Evolutionary conservation across 2,113 vertebrate species (phyloP).

Genomic region (Fregata magnificens): DNA sequence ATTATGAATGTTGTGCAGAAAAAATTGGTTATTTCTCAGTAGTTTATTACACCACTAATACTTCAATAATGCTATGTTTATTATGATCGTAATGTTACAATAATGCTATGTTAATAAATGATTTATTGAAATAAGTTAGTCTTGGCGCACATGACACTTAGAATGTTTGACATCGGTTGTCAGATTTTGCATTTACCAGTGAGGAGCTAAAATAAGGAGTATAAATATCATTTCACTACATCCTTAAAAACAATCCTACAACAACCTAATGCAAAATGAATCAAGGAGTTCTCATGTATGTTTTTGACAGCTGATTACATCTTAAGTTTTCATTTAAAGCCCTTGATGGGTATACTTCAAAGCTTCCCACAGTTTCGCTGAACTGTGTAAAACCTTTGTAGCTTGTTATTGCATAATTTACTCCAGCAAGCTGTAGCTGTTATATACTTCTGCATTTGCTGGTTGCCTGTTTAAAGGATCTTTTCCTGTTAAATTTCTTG

Average conservation of each 20-base stretch:
- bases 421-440: neutral
- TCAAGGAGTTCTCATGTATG: neutral
- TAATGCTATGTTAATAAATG: neutral
- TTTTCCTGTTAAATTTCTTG: neutral
- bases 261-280: neutral
- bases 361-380: neutral
- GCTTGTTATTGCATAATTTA: constrained; percentile 1
- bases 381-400: constrained; percentile 20
- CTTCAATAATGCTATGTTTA: neutral
- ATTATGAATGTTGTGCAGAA: neutral
- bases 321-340: neutral
- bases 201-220: neutral
- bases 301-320: neutral
- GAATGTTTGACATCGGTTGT: neutral
- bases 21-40: neutral
- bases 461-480: neutral
- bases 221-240: neutral
- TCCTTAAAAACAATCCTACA: neutral
- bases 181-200: neutral
- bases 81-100: neutral
- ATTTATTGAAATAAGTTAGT: neutral
- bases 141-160: neutral
- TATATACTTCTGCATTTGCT: neutral
- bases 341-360: neutral
- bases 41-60: neutral